Evolutionary conservation across 2,113 vertebrate species (phyloP), one percentile per base, ranked within the genome.

Genomic region (Canis aureus): DNA sequence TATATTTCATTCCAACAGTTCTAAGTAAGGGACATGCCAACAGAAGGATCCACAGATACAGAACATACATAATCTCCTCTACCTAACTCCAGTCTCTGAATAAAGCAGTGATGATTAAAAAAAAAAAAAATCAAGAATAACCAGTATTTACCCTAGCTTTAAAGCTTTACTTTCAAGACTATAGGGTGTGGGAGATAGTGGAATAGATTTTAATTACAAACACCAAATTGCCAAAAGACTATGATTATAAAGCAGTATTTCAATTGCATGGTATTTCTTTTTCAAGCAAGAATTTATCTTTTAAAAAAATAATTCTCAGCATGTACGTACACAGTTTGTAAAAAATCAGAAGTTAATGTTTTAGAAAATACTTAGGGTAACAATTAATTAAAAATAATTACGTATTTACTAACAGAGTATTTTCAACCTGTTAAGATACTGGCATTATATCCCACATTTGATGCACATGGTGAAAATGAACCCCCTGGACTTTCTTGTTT

Each of bases 121-220:
- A 87, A 82, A 82, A n/a, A 74, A 95, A 35, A 95, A 64, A 49
- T 49, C 43, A 87, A 86, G 60, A 85, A 49, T 20, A 81, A 53
- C 57, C 20, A 95, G 8, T 35, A 66, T 83, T 83, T 67, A 88
- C 83, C 74, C 88, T 66, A 2, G 11, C 57, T 83, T 57, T 49
- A 13, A 23, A 79, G 43, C 20, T 49, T 80, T 78, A 81, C 49
- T 81, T 53, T 92, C 74, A 95, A 86, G 25, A 49, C 62, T 82
- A 8, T 88, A 22, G 25, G n/a, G 49, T 81, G 13, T 62, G 49
- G 17, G 55, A 79, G 20, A 64, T 15, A 76, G 60, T 57, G 15
- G 55, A 81, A 81, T 62, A 80, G 10, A 80, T 43, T 13, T 86
- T 27, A 87, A 95, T 81, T 92, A 87, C 64, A 29, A 81, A 73